phyloP scores from a whole-genome alignment of 2,113 vertebrate species.

The Climacteris rufus region DNA sequence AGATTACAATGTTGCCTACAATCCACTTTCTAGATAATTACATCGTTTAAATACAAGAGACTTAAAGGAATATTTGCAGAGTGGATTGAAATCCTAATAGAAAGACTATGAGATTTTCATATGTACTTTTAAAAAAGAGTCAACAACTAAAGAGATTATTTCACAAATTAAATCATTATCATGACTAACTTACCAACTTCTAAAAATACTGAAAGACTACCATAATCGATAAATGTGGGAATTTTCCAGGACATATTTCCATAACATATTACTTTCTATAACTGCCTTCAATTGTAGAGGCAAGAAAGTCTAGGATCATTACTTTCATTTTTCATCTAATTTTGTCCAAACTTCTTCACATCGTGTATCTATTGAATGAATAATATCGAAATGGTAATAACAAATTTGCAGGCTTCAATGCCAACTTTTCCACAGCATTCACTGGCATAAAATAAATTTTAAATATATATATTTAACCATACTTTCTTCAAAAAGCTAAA shows the following conservation, averaged over 20 bases:
- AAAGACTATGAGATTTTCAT: not conserved
- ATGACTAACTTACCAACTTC: not conserved
- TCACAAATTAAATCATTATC: not conserved
- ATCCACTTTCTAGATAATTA: not conserved
- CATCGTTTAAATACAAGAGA: not conserved
- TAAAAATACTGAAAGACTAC: not conserved
- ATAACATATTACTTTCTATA: not conserved
- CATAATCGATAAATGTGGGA: not conserved
- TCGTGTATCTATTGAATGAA: not conserved
- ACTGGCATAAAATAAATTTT: not conserved
- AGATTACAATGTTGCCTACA: not conserved
- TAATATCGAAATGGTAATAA: not conserved
- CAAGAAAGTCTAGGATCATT: not conserved
- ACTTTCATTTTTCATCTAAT: not conserved
- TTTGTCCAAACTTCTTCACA: not conserved
- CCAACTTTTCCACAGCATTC: not conserved
- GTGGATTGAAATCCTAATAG: not conserved
- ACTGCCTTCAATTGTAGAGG: rapidly evolving
- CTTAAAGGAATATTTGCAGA: not conserved
- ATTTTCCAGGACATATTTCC: not conserved
- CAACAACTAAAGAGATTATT: not conserved
- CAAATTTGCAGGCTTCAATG: not conserved
- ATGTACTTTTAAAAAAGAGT: not conserved
- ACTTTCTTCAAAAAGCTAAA: not conserved
- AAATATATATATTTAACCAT: not conserved